A percentile compares a stretch with the other conserved stretches of the same genome.
phyloP scores from a whole-genome alignment of 1,140 invertebrate species.

The Mylabris phalerata region DNA sequence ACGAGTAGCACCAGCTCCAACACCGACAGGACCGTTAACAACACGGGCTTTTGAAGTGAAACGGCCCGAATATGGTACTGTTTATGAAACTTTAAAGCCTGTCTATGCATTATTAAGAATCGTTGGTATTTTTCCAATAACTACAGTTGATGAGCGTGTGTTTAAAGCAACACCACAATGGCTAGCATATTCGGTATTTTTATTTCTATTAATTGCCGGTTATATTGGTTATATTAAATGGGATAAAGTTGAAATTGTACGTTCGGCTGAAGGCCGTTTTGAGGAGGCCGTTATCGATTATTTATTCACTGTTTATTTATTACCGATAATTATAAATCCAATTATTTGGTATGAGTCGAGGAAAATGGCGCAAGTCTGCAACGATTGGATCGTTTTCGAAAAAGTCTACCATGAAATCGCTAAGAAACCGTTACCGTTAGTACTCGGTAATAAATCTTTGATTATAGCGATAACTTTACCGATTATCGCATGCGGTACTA shows the following conservation, averaged over 20 bases:
- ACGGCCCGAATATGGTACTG: constrained; percentile 5
- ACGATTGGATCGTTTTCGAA: constrained; percentile 53
- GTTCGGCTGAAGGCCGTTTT: constrained; percentile 55
- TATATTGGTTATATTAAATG: constrained; percentile 54
- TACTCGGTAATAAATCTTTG: constrained; percentile 34
- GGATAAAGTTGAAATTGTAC: constrained; percentile 51
- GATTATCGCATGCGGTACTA: constrained; percentile 51
- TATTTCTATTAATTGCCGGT: constrained; percentile 44
- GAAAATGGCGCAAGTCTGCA: constrained; percentile 52
- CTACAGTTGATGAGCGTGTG: constrained; percentile 41
- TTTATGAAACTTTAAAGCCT: constrained; percentile 53
- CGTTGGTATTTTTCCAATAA: constrained; percentile 54
- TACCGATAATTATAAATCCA: constrained; percentile 53
- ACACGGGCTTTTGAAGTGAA: not conserved
- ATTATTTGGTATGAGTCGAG: constrained; percentile 56
- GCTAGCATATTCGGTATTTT: constrained; percentile 50
- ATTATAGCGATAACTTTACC: constrained; percentile 43
- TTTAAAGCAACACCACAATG: constrained; percentile 46
- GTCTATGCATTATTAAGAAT: constrained; percentile 49
- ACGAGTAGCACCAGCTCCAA: constrained; percentile 2
- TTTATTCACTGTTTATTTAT: constrained; percentile 57
- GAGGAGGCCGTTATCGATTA: constrained; percentile 64
- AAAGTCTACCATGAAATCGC: constrained; percentile 32
- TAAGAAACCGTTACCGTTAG: constrained; percentile 26
- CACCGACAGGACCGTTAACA: not conserved